phyloP scores from a whole-genome alignment of 2,113 vertebrate species.

The Lampris megalopsis region DNA sequence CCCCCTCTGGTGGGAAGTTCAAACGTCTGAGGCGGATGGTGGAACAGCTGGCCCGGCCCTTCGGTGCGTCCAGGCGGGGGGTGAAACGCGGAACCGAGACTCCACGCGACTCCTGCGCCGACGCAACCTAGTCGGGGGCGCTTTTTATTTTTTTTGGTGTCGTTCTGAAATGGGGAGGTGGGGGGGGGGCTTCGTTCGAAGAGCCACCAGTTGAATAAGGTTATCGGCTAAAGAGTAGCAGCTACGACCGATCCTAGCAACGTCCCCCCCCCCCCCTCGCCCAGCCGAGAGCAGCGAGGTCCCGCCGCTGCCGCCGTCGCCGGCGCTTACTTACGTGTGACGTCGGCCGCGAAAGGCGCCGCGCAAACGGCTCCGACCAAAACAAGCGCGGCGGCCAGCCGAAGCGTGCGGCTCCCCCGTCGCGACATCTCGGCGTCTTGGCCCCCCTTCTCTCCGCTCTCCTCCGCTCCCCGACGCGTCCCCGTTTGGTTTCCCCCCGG shows the following conservation, averaged over 20 bases:
- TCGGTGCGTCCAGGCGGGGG: no score
- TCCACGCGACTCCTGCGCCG: no score
- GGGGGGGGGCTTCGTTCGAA: no score
- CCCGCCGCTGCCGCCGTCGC: no score
- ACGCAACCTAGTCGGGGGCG: no score
- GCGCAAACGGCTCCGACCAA: slow-evolving; percentile 63
- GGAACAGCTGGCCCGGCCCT: no score
- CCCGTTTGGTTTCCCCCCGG: slow-evolving; percentile 21
- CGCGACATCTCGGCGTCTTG: slow-evolving; percentile 41
- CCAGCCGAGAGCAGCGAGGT: neutral
- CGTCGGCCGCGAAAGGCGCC: slow-evolving; percentile 62
- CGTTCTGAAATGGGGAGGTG: no score
- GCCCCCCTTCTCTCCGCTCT: neutral
- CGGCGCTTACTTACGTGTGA: slow-evolving; percentile 66
- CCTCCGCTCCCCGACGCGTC: neutral
- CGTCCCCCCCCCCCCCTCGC: neutral
- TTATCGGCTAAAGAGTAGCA: no score
- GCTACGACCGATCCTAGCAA: no score
- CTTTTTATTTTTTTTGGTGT: no score
- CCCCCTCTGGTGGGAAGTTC: slow-evolving; percentile 68
- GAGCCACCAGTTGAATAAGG: no score
- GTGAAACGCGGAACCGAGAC: no score
- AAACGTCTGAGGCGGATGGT: slow-evolving; percentile 42
- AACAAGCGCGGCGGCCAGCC: slow-evolving; percentile 19
- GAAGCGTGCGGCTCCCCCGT: neutral